Conservation (phyloP, 2,888 invertebrate species). For the Drosophila sordidapex region DNA sequence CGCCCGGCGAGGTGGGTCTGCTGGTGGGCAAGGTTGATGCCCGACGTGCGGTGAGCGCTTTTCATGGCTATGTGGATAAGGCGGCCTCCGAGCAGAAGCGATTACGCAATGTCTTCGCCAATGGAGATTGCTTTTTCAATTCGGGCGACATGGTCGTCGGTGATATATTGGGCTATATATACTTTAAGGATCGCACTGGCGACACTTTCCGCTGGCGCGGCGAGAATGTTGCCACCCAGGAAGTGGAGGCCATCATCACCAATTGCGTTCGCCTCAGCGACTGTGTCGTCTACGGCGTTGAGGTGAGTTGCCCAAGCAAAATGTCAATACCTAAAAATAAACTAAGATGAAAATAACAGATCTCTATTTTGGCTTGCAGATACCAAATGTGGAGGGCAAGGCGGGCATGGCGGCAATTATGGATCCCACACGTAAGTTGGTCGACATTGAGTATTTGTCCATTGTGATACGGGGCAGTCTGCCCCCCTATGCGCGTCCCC, state of each 20-base stretch:
- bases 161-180: constrained; percentile 97
- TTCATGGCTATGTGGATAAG: constrained; percentile 88
- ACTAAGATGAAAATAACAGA: neutral
- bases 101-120: constrained; percentile 91
- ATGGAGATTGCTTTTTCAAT: constrained; percentile 96
- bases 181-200: constrained; percentile 95
- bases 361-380: constrained; percentile 85
- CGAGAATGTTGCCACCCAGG: constrained; percentile 98
- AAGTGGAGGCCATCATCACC: constrained; percentile 96
- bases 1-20: constrained; percentile 93
- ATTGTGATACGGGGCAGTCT: constrained; percentile 89
- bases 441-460: constrained; percentile 88
- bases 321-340: constrained; percentile 12
- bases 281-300: constrained; percentile 96
- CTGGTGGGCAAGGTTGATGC: constrained; percentile 90
- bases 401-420: constrained; percentile 97
- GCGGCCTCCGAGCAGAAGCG: constrained; percentile 94
- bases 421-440: constrained; percentile 87
- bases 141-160: constrained; percentile 95
- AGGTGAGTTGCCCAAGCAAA: constrained; percentile 86
- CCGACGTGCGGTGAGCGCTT: constrained; percentile 87
- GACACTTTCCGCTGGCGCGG: constrained; percentile 96
- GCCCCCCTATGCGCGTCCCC: constrained; percentile 94
- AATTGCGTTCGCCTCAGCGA: constrained; percentile 90
- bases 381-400: constrained; percentile 92